Conservation (phyloP, 2,797 vertebrate genomes). For the Acrossocheilus wenchowensis region DNA sequence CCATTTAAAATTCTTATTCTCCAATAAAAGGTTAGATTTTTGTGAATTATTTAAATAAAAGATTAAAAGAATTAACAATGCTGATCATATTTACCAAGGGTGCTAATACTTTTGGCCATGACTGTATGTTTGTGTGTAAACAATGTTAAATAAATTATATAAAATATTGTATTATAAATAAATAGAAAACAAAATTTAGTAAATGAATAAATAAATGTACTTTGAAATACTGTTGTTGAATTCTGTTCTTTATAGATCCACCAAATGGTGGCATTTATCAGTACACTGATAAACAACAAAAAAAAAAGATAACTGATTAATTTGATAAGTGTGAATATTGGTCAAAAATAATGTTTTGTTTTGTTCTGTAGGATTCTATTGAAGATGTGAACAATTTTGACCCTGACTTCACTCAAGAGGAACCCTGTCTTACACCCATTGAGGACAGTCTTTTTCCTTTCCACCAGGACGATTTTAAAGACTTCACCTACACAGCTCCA, state of each 20-base stretch:
- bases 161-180: too few species aligned
- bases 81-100: too few species aligned
- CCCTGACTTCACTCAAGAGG: conserved; percentile 96
- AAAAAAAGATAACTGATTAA: not conserved
- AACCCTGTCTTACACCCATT: conserved; percentile 93
- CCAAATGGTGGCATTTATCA: not conserved
- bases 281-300: not conserved
- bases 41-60: too few species aligned
- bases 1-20: too few species aligned
- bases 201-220: not conserved
- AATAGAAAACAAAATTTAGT: too few species aligned
- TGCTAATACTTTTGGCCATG: too few species aligned
- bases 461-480: conserved; percentile 93
- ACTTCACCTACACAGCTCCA: conserved; percentile 93
- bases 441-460: conserved; percentile 89
- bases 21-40: too few species aligned
- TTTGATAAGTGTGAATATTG: not conserved
- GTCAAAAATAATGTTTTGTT: conserved; percentile 15
- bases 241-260: not conserved
- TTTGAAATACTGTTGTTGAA: conserved; percentile 1
- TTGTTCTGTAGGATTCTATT: conserved; percentile 85
- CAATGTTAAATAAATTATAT: too few species aligned
- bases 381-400: conserved; percentile 99
- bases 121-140: too few species aligned
- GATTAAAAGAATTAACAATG: too few species aligned